Percentiles rank a stretch among this genome's conserved stretches.
These are phyloP conservation scores for Oscheius myriophilus DNA, from an alignment of 2,888 invertebrate genomes.

Conservation along the genomic window DNA sequence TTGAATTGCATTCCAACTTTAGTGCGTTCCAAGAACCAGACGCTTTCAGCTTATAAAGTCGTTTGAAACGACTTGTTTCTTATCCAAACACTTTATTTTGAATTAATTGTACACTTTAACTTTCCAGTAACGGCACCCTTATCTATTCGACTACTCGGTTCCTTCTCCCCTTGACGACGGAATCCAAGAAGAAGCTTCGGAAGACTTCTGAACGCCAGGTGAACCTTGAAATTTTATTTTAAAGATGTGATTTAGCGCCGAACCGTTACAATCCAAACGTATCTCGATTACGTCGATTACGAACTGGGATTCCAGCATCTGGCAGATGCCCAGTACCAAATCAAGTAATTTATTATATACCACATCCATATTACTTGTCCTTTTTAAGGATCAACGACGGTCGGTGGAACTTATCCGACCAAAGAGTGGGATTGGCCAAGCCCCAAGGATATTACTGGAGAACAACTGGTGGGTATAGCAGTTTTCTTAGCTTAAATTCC, in stretches of 20 bases:
- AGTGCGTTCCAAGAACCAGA: too few relatives aligned
- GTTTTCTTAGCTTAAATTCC: too few relatives aligned
- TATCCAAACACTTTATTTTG: too few relatives aligned
- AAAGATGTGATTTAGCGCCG: background rate
- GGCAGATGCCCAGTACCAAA: constrained; percentile 7
- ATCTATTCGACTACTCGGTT: constrained; percentile 10
- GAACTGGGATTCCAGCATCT: background rate
- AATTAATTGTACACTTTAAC: background rate
- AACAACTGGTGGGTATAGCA: background rate
- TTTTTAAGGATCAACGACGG: background rate
- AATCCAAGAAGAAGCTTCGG: too few relatives aligned
- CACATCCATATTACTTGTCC: background rate
- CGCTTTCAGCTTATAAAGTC: too few relatives aligned
- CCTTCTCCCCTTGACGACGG: background rate
- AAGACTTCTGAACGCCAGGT: too few relatives aligned
- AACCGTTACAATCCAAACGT: constrained; percentile 1
- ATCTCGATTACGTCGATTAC: background rate
- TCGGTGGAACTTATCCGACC: background rate
- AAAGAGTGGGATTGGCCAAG: constrained; percentile 7
- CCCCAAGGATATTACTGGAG: constrained; percentile 19
- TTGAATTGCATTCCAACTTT: too few relatives aligned
- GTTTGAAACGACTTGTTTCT: too few relatives aligned
- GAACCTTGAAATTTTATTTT: too few relatives aligned
- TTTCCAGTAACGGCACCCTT: constrained; percentile 4
- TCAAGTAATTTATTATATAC: background rate